These are phyloP conservation scores for Tridacna crocea DNA, from an alignment of 2,888 invertebrate species.

Conservation along the genomic window DNA sequence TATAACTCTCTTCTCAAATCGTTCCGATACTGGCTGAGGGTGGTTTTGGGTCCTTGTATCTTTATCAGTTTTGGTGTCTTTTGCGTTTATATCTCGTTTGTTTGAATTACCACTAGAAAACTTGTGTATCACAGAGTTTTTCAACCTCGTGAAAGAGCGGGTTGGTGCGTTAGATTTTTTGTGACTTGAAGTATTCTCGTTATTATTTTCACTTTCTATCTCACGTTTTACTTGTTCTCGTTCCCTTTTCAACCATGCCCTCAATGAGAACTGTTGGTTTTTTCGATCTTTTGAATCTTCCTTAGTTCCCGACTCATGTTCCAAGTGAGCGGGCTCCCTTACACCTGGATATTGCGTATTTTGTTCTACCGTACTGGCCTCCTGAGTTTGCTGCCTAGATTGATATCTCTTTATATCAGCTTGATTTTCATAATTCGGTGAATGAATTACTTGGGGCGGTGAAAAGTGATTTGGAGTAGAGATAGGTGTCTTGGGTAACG, in stretches of 20 bases:
- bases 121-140: constrained; percentile 74
- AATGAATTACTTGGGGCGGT: background rate
- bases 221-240: constrained; percentile 63
- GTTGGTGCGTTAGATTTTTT: constrained; percentile 26
- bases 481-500: constrained; percentile 64
- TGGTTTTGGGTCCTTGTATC: background rate
- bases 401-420: constrained; percentile 48
- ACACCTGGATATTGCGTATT: background rate
- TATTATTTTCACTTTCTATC: constrained; percentile 52
- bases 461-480: background rate
- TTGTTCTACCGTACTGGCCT: background rate
- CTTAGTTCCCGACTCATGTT: background rate
- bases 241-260: constrained; percentile 76
- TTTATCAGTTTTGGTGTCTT: constrained; percentile 1
- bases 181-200: constrained; percentile 4
- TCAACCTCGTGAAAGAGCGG: constrained; percentile 70
- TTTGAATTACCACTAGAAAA: constrained; percentile 60
- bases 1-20: background rate
- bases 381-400: background rate
- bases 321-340: background rate
- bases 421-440: constrained; percentile 70
- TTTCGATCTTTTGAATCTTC: constrained; percentile 35
- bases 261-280: constrained; percentile 70
- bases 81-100: background rate
- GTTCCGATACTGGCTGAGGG: constrained; percentile 1